phyloP scores from a whole-genome alignment of 2,797 vertebrate genomes.

The Anniella stebbinsi region DNA sequence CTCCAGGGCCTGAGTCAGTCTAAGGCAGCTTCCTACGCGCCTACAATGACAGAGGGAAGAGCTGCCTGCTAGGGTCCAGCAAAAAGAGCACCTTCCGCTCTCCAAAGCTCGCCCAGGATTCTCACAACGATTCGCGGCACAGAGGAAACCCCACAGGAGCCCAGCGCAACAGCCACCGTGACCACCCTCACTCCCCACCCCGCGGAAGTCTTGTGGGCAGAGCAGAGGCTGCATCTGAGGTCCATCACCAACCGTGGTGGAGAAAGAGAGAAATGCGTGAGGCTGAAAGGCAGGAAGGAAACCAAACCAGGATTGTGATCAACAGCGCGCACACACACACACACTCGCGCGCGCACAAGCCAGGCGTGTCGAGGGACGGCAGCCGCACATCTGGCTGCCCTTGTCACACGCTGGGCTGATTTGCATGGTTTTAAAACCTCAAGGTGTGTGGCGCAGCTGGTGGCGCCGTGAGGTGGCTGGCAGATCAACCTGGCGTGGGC shows the following conservation, averaged over 20 bases:
- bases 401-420: conserved; percentile 6
- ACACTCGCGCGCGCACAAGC: background rate
- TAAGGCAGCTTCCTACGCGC: too few species aligned
- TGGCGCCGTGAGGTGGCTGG: background rate
- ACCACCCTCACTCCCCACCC: background rate
- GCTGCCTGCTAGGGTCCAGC: background rate
- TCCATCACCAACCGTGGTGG: conserved; percentile 25
- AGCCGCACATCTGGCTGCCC: background rate
- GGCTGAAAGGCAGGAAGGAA: conserved; percentile 34
- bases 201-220: conserved; percentile 44
- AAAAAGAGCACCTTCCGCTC: background rate
- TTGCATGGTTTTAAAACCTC: background rate
- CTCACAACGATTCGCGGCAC: rapidly evolving
- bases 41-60: too few species aligned
- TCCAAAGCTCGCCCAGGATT: background rate
- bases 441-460: background rate
- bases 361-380: background rate
- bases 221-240: conserved; percentile 51
- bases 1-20: too few species aligned
- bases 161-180: background rate
- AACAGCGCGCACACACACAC: background rate
- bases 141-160: background rate
- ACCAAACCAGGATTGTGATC: conserved; percentile 30
- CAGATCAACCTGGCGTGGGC: background rate
- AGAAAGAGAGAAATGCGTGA: conserved; percentile 5